phyloP scores from a whole-genome alignment of 1,140 invertebrate species.

The Drosophila lowei region DNA sequence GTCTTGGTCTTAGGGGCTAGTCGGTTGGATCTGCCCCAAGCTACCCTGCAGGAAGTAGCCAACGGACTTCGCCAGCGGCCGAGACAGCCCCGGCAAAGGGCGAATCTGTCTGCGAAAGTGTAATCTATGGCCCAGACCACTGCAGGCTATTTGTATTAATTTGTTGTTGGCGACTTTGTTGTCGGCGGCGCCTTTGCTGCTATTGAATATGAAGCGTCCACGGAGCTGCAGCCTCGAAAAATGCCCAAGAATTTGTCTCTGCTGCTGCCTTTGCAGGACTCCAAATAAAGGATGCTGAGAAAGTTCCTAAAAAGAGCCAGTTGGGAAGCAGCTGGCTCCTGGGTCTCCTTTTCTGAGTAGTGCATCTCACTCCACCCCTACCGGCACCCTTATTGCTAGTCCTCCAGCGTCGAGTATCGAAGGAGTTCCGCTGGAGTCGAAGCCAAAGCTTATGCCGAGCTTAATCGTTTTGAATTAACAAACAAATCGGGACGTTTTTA shows the following conservation, averaged over 20 bases:
- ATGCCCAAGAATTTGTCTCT: constrained; percentile 25
- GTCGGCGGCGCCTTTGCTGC: constrained; percentile 6
- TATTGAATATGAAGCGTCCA: constrained; percentile 54
- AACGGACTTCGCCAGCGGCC: background rate
- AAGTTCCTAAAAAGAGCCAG: background rate
- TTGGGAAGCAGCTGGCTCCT: constrained; percentile 1
- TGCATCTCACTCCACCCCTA: too few relatives aligned
- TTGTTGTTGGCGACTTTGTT: constrained; percentile 51
- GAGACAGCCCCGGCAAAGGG: constrained; percentile 33
- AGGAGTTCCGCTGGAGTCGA: background rate
- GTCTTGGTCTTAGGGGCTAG: too few relatives aligned
- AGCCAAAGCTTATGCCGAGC: background rate
- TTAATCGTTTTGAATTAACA: constrained; percentile 41
- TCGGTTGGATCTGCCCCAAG: too few relatives aligned
- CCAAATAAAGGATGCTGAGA: background rate
- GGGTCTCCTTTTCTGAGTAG: too few relatives aligned
- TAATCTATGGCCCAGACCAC: constrained; percentile 73
- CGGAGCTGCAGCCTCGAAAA: constrained; percentile 1
- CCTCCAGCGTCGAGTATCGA: background rate
- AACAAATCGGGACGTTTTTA: constrained; percentile 19
- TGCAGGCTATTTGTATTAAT: constrained; percentile 79
- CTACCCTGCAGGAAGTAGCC: background rate
- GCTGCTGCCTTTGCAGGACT: background rate
- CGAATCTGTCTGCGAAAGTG: constrained; percentile 72
- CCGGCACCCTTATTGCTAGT: background rate